Percentiles rank a stretch among this genome's conserved stretches.
phyloP scores from a whole-genome alignment of 2,888 invertebrate genomes.

The Caenorhabditis sulstoni region DNA sequence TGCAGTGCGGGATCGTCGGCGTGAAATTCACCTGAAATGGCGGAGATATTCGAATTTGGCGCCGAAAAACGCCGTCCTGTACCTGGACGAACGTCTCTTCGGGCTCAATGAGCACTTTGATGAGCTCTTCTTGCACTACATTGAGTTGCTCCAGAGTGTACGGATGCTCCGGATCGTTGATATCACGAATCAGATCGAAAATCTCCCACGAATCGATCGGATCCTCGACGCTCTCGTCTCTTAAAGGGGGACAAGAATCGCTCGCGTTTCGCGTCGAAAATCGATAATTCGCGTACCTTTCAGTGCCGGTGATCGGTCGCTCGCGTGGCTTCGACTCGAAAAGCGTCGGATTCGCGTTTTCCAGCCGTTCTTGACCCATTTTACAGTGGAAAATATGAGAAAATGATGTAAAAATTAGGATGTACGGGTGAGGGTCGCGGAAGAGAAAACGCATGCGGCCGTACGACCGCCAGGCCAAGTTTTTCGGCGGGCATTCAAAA shows the following conservation, averaged over 20 bases:
- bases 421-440: not conserved
- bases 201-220: constrained; percentile 79
- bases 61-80: constrained; percentile 1
- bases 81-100: constrained; percentile 75
- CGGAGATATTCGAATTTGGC: no score
- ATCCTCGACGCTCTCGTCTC: constrained; percentile 70
- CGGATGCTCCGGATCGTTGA: constrained; percentile 98
- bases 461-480: not conserved
- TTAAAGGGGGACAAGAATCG: no score
- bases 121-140: constrained; percentile 88
- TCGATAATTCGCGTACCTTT: constrained; percentile 30
- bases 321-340: constrained; percentile 59
- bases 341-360: constrained; percentile 68
- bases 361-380: constrained; percentile 62
- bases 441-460: constrained; percentile 16
- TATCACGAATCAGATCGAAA: constrained; percentile 91
- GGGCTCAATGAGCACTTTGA: constrained; percentile 69
- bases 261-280: not conserved
- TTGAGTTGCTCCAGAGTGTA: constrained; percentile 93
- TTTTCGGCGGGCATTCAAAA: constrained; percentile 5
- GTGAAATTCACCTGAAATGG: constrained; percentile 85
- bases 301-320: constrained; percentile 50
- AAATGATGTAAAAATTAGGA: constrained; percentile 22
- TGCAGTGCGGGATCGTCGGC: constrained; percentile 98
- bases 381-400: constrained; percentile 15